Base-by-base conservation (phyloP, 2,797 vertebrate genomes). In the Psittacula derbiana region DNA sequence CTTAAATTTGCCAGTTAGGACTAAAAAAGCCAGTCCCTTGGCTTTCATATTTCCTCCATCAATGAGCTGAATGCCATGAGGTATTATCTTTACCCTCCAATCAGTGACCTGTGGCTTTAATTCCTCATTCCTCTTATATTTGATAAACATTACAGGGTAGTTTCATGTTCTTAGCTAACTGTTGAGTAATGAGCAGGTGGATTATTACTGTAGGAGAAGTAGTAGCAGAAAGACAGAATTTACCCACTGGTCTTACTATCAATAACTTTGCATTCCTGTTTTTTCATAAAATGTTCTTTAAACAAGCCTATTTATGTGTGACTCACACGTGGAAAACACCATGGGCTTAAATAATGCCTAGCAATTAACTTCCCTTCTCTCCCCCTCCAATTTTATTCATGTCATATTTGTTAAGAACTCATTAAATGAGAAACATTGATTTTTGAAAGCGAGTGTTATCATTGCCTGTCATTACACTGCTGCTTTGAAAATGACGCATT, bases 261-360 rank as follows among this genome's bases (percentile, higher is more conserved):
- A 16, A 6, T 71, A 79, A 16, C 3, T 86, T 95, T 92, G 87
- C 53, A n/a, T 40, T 89, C 61, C 20, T 47, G 2, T 41, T 90
- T 91, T 92, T 81, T 80, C 50, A 36, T 71, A 73, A 90, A 90
- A 84, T 46, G 14, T 52, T 90, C 83, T 90, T 88, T 33, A 71
- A 87, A 70, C 60, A 70, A 61, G 36, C 46, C 67, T 50, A 73
- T 83, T 80, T 84, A 9, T 60, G n/a, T 71, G 41, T 93, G 95
- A 95, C 36, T 93, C 66, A 57, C 78, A 64, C 46, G 49, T 88
- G 70, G 66, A 90, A 92, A 95, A 90, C 74, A 87, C 66, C 75
- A 75, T 44, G 28, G 69, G 31, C 73, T 93, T 91, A 91, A 94
- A 78, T 81, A 92, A 88, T 57, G 36, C 80, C 20, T 72, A 66